Evolutionary conservation across 1,140 invertebrate genomes (phyloP).

Genomic region (Anastrepha ludens): DNA sequence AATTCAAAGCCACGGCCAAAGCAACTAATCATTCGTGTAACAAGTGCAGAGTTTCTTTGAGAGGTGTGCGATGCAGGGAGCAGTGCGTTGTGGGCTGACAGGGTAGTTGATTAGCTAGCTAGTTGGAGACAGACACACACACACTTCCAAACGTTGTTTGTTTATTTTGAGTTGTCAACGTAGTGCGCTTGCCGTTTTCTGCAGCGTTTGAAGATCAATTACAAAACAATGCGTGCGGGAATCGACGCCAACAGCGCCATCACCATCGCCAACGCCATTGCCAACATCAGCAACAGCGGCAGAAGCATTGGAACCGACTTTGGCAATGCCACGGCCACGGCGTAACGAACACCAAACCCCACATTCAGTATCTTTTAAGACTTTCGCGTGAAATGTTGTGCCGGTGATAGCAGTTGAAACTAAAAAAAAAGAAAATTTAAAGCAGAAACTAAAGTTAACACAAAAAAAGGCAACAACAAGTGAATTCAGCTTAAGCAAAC

Average conservation of each 20-base stretch:
- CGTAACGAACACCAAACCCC: conserved; percentile 39
- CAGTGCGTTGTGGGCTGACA: background rate
- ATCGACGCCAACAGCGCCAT: conserved; percentile 56
- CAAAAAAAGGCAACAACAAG: background rate
- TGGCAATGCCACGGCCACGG: conserved; percentile 51
- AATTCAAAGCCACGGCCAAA: no score
- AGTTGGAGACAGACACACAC: background rate
- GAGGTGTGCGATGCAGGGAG: no score
- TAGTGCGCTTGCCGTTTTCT: conserved; percentile 29
- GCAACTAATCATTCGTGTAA: background rate
- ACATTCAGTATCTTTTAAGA: conserved; percentile 70
- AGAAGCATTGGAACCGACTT: conserved; percentile 28
- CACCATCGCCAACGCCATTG: background rate
- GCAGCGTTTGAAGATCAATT: conserved; percentile 25
- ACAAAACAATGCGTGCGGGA: conserved; percentile 41
- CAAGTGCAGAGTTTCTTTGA: background rate
- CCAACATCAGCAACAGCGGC: background rate
- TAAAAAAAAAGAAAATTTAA: background rate
- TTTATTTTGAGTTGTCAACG: background rate
- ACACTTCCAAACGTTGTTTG: background rate
- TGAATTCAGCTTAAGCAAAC: background rate
- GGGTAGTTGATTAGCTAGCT: background rate
- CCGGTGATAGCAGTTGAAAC: conserved; percentile 31
- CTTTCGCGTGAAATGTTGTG: conserved; percentile 66
- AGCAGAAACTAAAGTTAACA: background rate